Evolutionary conservation across 2,888 invertebrate species (phyloP).

Genomic region (Vandiemenella viatica): DNA sequence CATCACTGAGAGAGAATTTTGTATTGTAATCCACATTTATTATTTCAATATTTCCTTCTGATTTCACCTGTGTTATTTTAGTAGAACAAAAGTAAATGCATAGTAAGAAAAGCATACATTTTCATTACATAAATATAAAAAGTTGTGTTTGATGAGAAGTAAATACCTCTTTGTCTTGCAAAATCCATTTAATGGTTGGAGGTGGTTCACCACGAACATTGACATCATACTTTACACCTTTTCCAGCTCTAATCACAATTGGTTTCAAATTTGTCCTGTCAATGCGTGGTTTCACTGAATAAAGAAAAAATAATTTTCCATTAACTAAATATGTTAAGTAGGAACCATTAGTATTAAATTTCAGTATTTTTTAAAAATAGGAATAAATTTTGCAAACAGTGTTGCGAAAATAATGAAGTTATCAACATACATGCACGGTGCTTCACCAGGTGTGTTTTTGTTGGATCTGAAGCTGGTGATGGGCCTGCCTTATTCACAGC

Average conservation of each 20-base stretch:
- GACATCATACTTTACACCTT: slow-evolving; percentile 81
- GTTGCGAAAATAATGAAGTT: too few species aligned
- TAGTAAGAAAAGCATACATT: background rate
- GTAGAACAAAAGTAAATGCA: background rate
- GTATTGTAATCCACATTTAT: slow-evolving; percentile 82
- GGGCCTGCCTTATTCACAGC: slow-evolving; percentile 90
- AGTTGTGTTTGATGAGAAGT: background rate
- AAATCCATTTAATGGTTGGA: slow-evolving; percentile 84
- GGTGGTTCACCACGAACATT: slow-evolving; percentile 92
- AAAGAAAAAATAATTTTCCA: background rate
- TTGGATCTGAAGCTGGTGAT: slow-evolving; percentile 79
- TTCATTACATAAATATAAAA: background rate
- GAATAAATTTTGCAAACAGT: background rate
- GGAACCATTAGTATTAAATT: too few species aligned
- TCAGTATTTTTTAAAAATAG: background rate
- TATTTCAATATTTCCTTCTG: slow-evolving; percentile 55
- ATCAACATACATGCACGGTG: slow-evolving; percentile 63
- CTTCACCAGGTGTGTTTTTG: slow-evolving; percentile 75
- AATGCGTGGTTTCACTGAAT: slow-evolving; percentile 87
- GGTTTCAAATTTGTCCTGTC: slow-evolving; percentile 88
- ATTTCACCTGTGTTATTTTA: slow-evolving; percentile 33
- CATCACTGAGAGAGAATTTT: slow-evolving; percentile 64
- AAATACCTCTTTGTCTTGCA: slow-evolving; percentile 50
- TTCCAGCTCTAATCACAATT: slow-evolving; percentile 77
- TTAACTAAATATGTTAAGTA: background rate